phyloP scores from a whole-genome alignment of 2,888 invertebrate species.

The Cotesia congregata region DNA sequence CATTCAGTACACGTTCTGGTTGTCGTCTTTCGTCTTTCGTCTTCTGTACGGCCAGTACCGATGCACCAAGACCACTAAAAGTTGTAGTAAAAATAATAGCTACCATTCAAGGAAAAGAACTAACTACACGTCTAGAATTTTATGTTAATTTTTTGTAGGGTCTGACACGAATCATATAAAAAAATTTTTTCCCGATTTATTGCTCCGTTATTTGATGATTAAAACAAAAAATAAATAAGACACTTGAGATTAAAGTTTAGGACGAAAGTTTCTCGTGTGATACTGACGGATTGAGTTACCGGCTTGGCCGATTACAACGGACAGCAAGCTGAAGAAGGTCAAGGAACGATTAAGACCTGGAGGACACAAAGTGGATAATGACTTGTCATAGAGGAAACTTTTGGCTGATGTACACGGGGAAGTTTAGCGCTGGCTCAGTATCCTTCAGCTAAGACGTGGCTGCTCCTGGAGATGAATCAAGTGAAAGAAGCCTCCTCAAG shows the following conservation, averaged over 20 bases:
- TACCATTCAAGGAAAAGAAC: neutral
- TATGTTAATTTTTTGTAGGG: too few species aligned
- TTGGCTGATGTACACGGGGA: conserved; percentile 29
- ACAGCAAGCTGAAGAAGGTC: neutral
- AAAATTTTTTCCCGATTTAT: too few species aligned
- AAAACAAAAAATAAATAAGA: too few species aligned
- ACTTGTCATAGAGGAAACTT: conserved; percentile 47
- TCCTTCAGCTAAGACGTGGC: conserved; percentile 19
- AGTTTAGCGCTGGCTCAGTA: neutral
- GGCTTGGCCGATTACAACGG: too few species aligned
- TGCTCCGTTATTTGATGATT: too few species aligned
- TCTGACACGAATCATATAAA: too few species aligned
- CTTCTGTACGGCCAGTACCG: neutral
- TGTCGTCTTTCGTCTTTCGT: conserved; percentile 12
- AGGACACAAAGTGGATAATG: conserved; percentile 36
- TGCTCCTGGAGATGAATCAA: conserved; percentile 27
- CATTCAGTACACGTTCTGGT: conserved; percentile 42
- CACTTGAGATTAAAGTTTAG: too few species aligned
- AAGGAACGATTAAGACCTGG: conserved; percentile 24
- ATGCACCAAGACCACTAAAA: neutral
- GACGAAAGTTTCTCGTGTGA: too few species aligned
- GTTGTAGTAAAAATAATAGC: neutral
- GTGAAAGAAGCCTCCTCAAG: conserved; percentile 55
- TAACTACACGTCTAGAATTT: too few species aligned
- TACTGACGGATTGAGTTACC: too few species aligned